Evolutionary conservation across 2,113 vertebrate species (phyloP), one percentile per base, ranked within the genome.

Genomic region (Myiozetetes cayanensis): DNA sequence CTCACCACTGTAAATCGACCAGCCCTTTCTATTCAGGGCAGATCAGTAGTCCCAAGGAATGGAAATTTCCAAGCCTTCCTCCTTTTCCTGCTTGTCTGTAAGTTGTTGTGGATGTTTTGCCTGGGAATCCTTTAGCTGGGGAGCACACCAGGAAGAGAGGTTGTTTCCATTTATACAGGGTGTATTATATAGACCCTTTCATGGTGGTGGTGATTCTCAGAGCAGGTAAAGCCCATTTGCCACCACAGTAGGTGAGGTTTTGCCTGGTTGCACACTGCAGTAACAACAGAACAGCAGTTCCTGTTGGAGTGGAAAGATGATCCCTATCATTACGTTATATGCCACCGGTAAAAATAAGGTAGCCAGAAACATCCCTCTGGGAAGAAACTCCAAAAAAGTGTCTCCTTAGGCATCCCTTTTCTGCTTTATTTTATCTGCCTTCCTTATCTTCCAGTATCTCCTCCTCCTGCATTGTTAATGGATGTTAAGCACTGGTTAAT

Each of bases 401-500:
- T 63, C 67, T 73, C 59, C 27, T 67, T 53, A 43, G 30, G 14
- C 1, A 1, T 74, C 22, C 18, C 46, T 83, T 76, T 83, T 61
- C 18, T 87, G 9, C 31, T 47, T 63, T 50, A 17, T 68, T 81
- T 90, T 76, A n/a, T 88, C 89, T 58, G 33, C 30, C n/a, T 61
- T 85, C 56, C 79, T 88, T 30, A 35, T 62, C 67, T 65, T 41
- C 66, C 83, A 46, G n/a, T 24, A 47, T 37, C 46, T 92, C 37
- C 31, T 71, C 30, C 66, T 84, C 31, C 80, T 77, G 43, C 80
- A 50, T 77, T 71, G 72, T 63, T 90, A 77, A 71, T 84, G 49
- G 72, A 21, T 84, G 72, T 84, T 90, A 71, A 71, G 47, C 11
- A 3, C 53, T n/a, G 47, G 61, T 75, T 68, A 73, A 84, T 49